Evolutionary conservation across 2,113 vertebrate genomes (phyloP).

Genomic region (Glaucidium brasilianum): DNA sequence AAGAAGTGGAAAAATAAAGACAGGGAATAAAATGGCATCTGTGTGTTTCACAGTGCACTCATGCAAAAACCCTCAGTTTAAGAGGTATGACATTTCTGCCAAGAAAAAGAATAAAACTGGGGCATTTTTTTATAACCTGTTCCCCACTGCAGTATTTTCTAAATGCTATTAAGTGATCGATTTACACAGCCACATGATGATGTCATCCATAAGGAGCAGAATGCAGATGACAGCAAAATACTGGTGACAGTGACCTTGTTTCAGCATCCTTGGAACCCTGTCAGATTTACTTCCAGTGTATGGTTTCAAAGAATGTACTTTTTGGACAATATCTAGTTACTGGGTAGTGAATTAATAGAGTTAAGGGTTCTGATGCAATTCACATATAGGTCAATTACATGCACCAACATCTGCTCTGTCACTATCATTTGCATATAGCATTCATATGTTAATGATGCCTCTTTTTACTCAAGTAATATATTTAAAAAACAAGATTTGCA

Average conservation of each 20-base stretch:
- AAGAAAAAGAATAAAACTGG: constrained; percentile 81
- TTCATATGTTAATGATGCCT: constrained; percentile 99
- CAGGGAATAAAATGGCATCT: constrained; percentile 95
- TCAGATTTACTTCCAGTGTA: constrained; percentile 82
- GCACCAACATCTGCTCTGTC: constrained; percentile 99
- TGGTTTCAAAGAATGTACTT: constrained; percentile 83
- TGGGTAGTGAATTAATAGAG: constrained; percentile 90
- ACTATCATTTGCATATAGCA: constrained; percentile 99
- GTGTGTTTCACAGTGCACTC: constrained; percentile 92
- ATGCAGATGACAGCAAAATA: constrained; percentile 85
- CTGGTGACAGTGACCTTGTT: constrained; percentile 84
- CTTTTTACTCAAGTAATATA: constrained; percentile 91
- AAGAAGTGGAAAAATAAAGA: constrained; percentile 88
- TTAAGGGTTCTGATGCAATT: constrained; percentile 99
- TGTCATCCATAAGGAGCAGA: constrained; percentile 86
- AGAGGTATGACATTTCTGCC: constrained; percentile 86
- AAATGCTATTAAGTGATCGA: constrained; percentile 90
- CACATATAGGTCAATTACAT: constrained; percentile 99
- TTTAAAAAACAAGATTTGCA: constrained; percentile 93
- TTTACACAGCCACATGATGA: constrained; percentile 87
- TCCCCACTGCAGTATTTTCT: constrained; percentile 80
- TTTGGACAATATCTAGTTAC: constrained; percentile 85
- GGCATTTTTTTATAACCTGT: constrained; percentile 82
- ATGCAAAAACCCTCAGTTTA: constrained; percentile 86
- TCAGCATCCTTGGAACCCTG: constrained; percentile 79